phyloP scores from a whole-genome alignment of 2,888 invertebrate genomes.

The Luperina testacea region DNA sequence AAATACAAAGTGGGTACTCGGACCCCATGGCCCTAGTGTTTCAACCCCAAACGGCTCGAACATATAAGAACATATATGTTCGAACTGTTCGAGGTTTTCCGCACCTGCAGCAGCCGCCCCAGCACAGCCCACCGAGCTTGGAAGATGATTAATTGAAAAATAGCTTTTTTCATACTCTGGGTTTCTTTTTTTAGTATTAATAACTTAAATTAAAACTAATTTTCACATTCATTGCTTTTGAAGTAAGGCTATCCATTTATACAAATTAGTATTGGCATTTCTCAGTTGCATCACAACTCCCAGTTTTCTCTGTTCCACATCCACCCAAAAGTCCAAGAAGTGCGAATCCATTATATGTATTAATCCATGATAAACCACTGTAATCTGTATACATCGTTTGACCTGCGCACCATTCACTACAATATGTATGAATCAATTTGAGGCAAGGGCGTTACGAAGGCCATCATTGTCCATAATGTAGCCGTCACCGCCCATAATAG shows the following conservation, averaged over 20 bases:
- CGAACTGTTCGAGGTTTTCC: too few species aligned
- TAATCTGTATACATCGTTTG: constrained; percentile 21
- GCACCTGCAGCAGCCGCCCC: too few species aligned
- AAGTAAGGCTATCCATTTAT: not conserved
- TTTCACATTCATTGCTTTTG: not conserved
- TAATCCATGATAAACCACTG: not conserved
- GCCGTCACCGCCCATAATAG: constrained; percentile 20
- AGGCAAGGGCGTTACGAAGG: constrained; percentile 19
- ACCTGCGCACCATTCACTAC: constrained; percentile 21
- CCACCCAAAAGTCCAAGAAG: not conserved
- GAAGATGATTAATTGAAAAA: not conserved
- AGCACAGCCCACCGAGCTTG: too few species aligned
- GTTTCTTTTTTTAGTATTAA: too few species aligned
- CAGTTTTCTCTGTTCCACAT: not conserved
- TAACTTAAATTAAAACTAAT: not conserved
- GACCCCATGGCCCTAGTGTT: too few species aligned
- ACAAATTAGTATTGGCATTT: not conserved
- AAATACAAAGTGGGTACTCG: too few species aligned
- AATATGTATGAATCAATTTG: constrained; percentile 60
- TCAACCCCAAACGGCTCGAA: too few species aligned
- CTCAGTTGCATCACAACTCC: not conserved
- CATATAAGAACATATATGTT: too few species aligned
- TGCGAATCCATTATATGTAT: not conserved
- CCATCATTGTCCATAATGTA: constrained; percentile 49
- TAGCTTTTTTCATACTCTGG: not conserved